Evolutionary conservation across 2,888 invertebrate species (phyloP), one percentile per base, ranked within the genome.

Genomic region (Zaprionus lineosus): DNA sequence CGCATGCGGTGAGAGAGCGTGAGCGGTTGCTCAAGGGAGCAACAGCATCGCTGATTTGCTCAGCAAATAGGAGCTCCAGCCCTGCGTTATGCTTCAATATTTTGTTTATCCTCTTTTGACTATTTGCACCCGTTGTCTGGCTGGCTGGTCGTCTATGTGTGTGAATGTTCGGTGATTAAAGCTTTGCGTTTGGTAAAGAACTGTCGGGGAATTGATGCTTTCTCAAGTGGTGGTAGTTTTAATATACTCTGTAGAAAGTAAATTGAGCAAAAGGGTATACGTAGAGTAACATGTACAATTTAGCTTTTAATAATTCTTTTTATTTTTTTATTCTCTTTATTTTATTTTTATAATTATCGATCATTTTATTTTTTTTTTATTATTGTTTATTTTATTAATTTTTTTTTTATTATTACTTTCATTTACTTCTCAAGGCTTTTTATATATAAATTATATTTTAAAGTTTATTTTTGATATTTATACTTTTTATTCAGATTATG

Each of bases 1-100:
- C 79, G 86, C 87, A 83, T 74, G 82, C 52, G 67, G 47, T 57
- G 58, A 71, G 70, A 71, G 77, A 63, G 55, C 5, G 59, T 39
- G 69, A 74, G 67, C 40, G 58, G 48, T 57, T 67, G 60, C 24
- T 64, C 44, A 66, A 63, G 51, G 19, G 52, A 57, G 60, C 55
- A 62, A 58, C 67, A 62, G 57, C 56, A 52, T 44, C 40, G 53
- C 14, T 50, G 69, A 67, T 62, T 50, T 63, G 75, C 74, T 84
- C 85, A 85, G 86, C 86, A 85, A 81, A 85, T 85, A 83, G 74
- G 64, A 79, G 62, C 76, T 24, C 8, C 24, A 2, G 61, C 65
- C 63, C 60, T 46, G 41, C 47, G 34, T 19, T 43, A 57, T 47
- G 61, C 61, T 52, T 55, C 43, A 58, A 41, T 34, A 60, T 34